Evolutionary conservation across 1,140 invertebrate species (phyloP), one percentile per base, ranked within the genome.

Genomic region (Theocolax elegans): DNA sequence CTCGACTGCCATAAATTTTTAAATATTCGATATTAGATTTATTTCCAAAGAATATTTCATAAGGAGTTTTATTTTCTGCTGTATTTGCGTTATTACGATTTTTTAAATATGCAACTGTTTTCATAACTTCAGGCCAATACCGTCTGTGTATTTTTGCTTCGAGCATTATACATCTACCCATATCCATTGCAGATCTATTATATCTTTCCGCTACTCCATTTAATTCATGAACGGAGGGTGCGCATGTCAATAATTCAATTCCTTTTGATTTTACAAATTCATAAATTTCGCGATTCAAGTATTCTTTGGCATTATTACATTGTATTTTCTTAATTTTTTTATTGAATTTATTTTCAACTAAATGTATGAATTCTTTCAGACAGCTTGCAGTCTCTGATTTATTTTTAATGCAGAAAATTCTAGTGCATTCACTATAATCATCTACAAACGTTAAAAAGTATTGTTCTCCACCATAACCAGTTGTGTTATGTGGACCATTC

Each of bases 61-160:
- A n/a, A n/a, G n/a, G n/a, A n/a, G n/a, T n/a, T n/a, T n/a, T n/a
- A n/a, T n/a, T n/a, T n/a, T n/a, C n/a, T n/a, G n/a, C n/a, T n/a
- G n/a, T 31, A 75, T 38, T 17, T 71, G 56, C 21, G n/a, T 25
- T 51, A 74, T 74, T 6, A 75, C 1, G 68, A 72, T 72, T 21
- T n/a, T n/a, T n/a, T 74, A 67, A 54, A 42, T 69, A 0, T 54
- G 71, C 35, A 73, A n/a, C n/a, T n/a, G n/a, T n/a, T n/a, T n/a
- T n/a, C n/a, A n/a, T n/a, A n/a, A n/a, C n/a, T n/a, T n/a, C 74
- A 51, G 66, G 9, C 10, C 8, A 48, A 3, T n/a, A 29, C 2
- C 19, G 13, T 17, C 27, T 48, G 9, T 63, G 10, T 31, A 23
- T 31, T 63, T 49, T 63, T 12, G n/a, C n/a, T n/a, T n/a, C n/a